Conservation (phyloP, 2,113 vertebrate genomes). For the Cynocephalus volans region DNA sequence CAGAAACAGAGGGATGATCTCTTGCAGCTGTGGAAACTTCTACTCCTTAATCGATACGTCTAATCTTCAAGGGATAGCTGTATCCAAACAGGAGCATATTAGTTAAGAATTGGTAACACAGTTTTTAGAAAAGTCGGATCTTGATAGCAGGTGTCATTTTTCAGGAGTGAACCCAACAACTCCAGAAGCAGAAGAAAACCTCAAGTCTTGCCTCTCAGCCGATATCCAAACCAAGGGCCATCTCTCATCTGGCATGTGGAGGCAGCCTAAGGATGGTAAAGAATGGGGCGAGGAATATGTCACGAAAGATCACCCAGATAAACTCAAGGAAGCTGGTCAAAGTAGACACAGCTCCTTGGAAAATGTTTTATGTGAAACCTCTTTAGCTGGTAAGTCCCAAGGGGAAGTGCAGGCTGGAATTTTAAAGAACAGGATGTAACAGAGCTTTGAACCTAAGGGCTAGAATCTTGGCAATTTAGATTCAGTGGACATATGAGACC, state of each 20-base stretch:
- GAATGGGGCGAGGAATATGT: slow-evolving; percentile 91
- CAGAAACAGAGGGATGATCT: neutral
- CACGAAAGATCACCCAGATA: slow-evolving; percentile 91
- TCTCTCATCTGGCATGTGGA: slow-evolving; percentile 90
- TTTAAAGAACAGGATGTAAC: neutral
- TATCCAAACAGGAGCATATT: slow-evolving; percentile 1
- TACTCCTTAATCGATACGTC: neutral
- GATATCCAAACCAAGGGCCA: slow-evolving; percentile 88
- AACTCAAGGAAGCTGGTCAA: slow-evolving; percentile 88
- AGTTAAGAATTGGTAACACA: slow-evolving; percentile 53
- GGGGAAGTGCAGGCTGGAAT: neutral
- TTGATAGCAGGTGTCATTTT: slow-evolving; percentile 66
- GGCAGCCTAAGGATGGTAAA: slow-evolving; percentile 90
- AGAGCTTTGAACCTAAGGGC: neutral
- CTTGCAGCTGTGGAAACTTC: neutral
- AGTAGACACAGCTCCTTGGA: slow-evolving; percentile 89
- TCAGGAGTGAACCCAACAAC: slow-evolving; percentile 81
- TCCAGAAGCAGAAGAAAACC: slow-evolving; percentile 87
- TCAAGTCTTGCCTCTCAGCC: slow-evolving; percentile 86
- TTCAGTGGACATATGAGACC: neutral
- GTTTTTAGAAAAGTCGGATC: neutral
- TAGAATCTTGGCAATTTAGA: neutral
- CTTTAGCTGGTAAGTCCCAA: slow-evolving; percentile 90
- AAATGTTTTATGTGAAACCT: slow-evolving; percentile 89
- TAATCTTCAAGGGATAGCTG: neutral